phyloP scores from a whole-genome alignment of 1,140 invertebrate species.

The Dolichoris vasculosae region DNA sequence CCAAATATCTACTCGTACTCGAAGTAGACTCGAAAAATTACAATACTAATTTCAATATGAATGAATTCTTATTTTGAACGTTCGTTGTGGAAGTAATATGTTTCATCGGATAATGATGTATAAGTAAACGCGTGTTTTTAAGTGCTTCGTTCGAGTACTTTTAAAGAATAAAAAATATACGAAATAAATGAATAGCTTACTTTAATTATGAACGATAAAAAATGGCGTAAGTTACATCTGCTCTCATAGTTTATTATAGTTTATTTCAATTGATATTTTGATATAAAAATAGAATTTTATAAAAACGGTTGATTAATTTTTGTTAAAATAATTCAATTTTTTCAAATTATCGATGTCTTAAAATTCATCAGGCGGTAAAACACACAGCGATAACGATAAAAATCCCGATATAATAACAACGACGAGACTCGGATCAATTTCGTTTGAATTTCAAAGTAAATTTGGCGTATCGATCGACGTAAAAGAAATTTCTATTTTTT shows the following conservation, averaged over 20 bases:
- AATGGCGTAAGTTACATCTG: too few relatives aligned
- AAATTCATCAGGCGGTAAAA: neutral
- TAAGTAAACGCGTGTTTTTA: too few relatives aligned
- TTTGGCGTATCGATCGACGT: neutral
- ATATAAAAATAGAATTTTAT: too few relatives aligned
- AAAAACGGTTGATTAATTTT: too few relatives aligned
- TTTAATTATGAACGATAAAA: too few relatives aligned
- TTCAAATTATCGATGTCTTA: neutral
- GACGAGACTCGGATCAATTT: neutral
- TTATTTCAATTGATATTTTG: too few relatives aligned
- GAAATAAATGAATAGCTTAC: too few relatives aligned
- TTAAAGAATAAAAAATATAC: too few relatives aligned
- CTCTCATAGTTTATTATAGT: too few relatives aligned
- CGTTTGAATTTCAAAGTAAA: neutral
- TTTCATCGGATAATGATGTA: too few relatives aligned
- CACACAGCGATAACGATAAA: neutral
- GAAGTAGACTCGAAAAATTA: neutral
- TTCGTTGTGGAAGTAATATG: neutral
- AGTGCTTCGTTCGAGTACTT: too few relatives aligned
- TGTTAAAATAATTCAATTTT: neutral
- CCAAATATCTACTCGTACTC: neutral
- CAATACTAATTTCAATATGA: neutral
- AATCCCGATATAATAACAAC: neutral
- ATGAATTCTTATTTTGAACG: neutral
- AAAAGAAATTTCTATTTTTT: neutral